Percentiles rank a stretch among this genome's conserved stretches.
Evolutionary conservation across 2,888 invertebrate species (phyloP).

Genomic region (Imbricaverruca yamaguchii): DNA sequence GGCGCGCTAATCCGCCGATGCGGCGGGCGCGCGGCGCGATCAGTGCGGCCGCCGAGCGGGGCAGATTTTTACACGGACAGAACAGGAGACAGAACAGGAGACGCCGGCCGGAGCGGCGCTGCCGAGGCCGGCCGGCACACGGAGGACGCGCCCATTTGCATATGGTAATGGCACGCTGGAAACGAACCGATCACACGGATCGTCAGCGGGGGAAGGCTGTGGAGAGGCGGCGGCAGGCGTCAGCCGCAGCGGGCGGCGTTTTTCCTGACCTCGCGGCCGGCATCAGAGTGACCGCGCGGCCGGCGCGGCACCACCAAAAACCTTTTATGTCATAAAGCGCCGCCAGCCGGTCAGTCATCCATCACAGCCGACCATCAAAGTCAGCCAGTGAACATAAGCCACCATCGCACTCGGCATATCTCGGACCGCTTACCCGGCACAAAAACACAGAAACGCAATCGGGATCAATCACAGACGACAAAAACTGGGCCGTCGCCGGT

Average conservation of each 20-base stretch:
- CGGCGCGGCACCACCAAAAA: not conserved
- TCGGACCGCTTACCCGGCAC: not conserved
- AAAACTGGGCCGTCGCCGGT: not conserved
- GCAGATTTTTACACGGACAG: not conserved
- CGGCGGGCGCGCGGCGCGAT: not conserved
- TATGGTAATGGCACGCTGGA: not conserved
- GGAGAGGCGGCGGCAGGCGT: too few relatives aligned
- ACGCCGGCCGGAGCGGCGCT: not conserved
- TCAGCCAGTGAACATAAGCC: constrained; percentile 17
- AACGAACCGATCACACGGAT: too few relatives aligned
- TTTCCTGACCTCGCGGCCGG: too few relatives aligned
- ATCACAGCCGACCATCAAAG: not conserved
- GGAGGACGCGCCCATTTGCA: not conserved
- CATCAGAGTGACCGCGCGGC: not conserved
- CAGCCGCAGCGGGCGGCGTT: too few relatives aligned
- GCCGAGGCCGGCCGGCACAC: not conserved
- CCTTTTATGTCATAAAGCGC: constrained; percentile 18
- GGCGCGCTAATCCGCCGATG: constrained; percentile 14
- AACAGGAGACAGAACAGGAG: not conserved
- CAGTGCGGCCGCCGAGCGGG: too few relatives aligned
- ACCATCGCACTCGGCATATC: constrained; percentile 11
- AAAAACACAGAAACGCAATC: constrained; percentile 18
- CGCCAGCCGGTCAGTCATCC: not conserved
- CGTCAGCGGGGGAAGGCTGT: too few relatives aligned
- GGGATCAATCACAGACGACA: not conserved